phyloP scores from a whole-genome alignment of 2,113 vertebrate species.

The Pygoscelis adeliae region DNA sequence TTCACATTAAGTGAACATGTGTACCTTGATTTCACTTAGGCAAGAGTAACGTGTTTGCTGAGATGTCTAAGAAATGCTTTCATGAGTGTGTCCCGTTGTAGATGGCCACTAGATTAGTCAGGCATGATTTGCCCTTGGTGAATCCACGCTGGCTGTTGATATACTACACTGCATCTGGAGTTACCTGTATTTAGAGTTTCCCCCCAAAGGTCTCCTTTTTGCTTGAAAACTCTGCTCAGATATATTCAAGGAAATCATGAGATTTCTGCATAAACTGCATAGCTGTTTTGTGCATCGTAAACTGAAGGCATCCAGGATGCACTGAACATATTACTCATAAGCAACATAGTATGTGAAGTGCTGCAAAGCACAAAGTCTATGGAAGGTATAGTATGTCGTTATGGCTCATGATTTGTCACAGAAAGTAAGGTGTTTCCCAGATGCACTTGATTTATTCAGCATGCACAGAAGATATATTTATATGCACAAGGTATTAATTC shows the following conservation, averaged over 20 bases:
- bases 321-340: fast-evolving
- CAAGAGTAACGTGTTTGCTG: fast-evolving
- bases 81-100: fast-evolving
- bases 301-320: neutral
- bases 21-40: neutral
- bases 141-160: neutral
- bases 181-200: neutral
- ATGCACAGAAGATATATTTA: neutral
- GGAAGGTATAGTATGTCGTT: neutral
- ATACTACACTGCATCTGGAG: neutral
- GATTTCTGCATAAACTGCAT: neutral
- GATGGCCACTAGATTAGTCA: neutral
- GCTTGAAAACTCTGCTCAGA: neutral
- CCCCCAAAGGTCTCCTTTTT: neutral
- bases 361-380: neutral
- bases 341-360: neutral
- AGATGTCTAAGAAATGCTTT: neutral
- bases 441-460: neutral
- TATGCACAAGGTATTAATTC: neutral
- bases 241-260: neutral
- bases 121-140: neutral
- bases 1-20: neutral
- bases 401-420: neutral
- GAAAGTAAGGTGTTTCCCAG: neutral
- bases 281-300: neutral